phyloP scores from a whole-genome alignment of 2,888 invertebrate genomes.

The Margaritifera margaritifera region DNA sequence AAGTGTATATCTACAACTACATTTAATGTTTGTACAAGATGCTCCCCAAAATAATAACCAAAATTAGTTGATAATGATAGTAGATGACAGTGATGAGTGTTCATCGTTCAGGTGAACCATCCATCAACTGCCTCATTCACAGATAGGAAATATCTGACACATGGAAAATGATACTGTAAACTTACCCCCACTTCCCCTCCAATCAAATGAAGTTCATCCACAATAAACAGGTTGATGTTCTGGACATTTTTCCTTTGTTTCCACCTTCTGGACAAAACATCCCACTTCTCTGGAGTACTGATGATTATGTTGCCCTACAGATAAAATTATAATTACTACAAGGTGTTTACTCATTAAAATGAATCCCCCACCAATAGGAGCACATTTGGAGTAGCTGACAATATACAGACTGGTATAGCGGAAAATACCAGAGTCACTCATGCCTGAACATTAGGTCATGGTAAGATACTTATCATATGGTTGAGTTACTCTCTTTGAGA shows the following conservation, averaged over 20 bases:
- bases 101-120: not conserved
- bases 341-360: too few species aligned
- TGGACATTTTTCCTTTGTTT: slow-evolving; percentile 99
- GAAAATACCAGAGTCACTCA: too few species aligned
- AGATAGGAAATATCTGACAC: not conserved
- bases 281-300: slow-evolving; percentile 98
- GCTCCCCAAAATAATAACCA: too few species aligned
- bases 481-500: too few species aligned
- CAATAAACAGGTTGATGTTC: slow-evolving; percentile 95
- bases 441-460: too few species aligned
- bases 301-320: slow-evolving; percentile 95
- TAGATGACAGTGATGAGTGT: too few species aligned
- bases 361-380: not conserved
- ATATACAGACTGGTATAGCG: too few species aligned
- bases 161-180: slow-evolving; percentile 1
- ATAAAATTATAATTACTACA: not conserved
- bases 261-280: slow-evolving; percentile 97
- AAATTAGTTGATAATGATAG: too few species aligned
- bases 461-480: too few species aligned
- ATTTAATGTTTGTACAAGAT: not conserved
- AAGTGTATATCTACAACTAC: not conserved
- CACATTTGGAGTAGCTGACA: too few species aligned
- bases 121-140: too few species aligned
- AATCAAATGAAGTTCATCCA: slow-evolving; percentile 91
- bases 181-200: slow-evolving; percentile 75